Base-by-base conservation (phyloP, 1,140 invertebrate genomes). In the Alviniconcha marisindica region DNA sequence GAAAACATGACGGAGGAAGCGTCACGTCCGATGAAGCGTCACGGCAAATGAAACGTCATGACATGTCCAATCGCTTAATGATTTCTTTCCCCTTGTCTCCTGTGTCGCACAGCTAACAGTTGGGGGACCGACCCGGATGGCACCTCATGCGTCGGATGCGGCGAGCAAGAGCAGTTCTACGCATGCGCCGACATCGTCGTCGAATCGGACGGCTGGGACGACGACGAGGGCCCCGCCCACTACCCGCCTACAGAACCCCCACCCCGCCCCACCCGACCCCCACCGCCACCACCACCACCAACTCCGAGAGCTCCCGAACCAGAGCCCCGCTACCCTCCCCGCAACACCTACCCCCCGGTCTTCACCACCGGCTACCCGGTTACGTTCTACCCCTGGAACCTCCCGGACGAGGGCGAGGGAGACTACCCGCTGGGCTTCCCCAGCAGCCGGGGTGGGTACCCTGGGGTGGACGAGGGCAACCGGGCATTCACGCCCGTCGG, bases 151-250 rank as follows among this genome's bases (percentile, higher is more conserved):
- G 44, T 87, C 2, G 93, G 93, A 1, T 94, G 93, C 85, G 94
- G 94, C 2, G 87, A 90, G 3, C 88, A 89, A 5, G 96, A 96
- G 90, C 95, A 93, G 15, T 96, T 96, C 89, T 92, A 95, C 83
- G 94, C 94, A 73, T 96, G 96, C 87, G 94, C 96, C 2, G 71
- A 83, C 54, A 33, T 77, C 40, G 82, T 77, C 82, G 69, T 77
- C 36, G 69, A 76, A 38, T 10, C 80, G 1, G 66, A 63, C 21
- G 51, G 7, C 15, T 21, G 31, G 2, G 51, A 24, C 7, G 38
- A 40, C 12, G 28, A 54, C n/a, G 51, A 77, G n/a, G 12, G 7
- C 12, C 15, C 2, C 21, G 28, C 33, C 1, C 24, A 24, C 5
- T 7, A 28, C 18, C 42, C 40, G 42, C n/a, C 28, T 12, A 28